phyloP scores from a whole-genome alignment of 2,113 vertebrate genomes.

The Vireo altiloquus region DNA sequence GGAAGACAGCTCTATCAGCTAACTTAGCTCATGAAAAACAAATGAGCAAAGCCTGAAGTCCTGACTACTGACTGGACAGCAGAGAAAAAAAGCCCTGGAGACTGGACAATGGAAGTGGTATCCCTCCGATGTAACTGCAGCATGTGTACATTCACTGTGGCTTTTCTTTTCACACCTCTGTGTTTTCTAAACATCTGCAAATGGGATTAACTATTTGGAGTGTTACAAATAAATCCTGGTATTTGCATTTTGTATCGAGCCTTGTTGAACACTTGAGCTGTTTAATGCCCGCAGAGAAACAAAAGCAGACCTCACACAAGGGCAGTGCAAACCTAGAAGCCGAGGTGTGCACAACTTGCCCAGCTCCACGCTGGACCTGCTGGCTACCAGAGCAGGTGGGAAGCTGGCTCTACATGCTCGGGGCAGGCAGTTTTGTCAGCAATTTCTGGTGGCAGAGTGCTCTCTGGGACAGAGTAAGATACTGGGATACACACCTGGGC shows the following conservation, averaged over 20 bases:
- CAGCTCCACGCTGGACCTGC: not conserved
- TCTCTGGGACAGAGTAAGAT: not conserved
- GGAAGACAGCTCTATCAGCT: not conserved
- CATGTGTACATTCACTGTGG: not conserved
- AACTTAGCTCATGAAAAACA: not conserved
- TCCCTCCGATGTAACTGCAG: not conserved
- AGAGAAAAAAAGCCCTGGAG: not conserved
- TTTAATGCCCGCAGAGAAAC: not conserved
- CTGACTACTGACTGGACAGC: not conserved
- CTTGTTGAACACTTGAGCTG: not conserved
- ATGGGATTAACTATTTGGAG: not conserved
- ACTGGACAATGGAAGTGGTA: rapidly evolving
- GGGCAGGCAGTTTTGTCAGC: not conserved
- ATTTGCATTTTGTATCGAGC: not conserved
- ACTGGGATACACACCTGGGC: not conserved
- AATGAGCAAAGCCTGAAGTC: not conserved
- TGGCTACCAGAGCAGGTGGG: not conserved
- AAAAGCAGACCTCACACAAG: not conserved
- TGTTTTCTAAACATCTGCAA: not conserved
- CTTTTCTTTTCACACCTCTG: not conserved
- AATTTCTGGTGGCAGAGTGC: not conserved
- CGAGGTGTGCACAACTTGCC: not conserved
- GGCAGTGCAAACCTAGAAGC: not conserved
- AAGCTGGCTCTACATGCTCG: not conserved
- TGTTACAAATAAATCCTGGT: not conserved